A percentile compares a stretch with the other conserved stretches of the same genome.
These are phyloP conservation scores for Phlogophora meticulosa DNA, from an alignment of 2,888 invertebrate genomes.

Conservation along the genomic window DNA sequence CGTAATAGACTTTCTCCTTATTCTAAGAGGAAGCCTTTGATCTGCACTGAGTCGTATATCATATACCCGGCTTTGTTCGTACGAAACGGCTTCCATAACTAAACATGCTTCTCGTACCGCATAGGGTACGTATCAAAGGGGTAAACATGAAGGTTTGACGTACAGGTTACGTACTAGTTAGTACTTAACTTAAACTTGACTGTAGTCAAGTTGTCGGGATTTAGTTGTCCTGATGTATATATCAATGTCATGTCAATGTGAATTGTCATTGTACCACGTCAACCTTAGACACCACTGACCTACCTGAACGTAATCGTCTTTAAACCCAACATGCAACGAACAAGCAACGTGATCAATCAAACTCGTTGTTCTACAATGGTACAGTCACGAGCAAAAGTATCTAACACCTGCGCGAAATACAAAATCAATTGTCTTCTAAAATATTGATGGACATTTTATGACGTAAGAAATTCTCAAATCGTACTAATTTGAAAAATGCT, in stretches of 20 bases:
- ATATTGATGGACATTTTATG: no score
- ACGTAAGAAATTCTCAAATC: no score
- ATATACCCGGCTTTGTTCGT: slow-evolving; percentile 40
- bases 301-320: not conserved
- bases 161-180: not conserved
- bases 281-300: not conserved
- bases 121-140: slow-evolving; percentile 16
- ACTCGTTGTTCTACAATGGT: not conserved
- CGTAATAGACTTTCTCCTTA: slow-evolving; percentile 48
- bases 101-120: slow-evolving; percentile 29
- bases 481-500: no score
- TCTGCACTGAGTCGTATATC: slow-evolving; percentile 50
- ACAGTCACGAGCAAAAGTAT: not conserved
- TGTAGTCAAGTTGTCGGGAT: no score
- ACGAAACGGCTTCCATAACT: slow-evolving; percentile 38
- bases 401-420: no score
- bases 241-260: no score
- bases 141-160: not conserved
- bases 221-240: no score
- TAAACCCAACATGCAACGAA: not conserved
- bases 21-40: slow-evolving; percentile 55
- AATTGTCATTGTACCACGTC: not conserved
- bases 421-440: no score
- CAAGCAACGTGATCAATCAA: slow-evolving; percentile 13
- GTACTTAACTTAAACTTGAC: no score